Percentiles rank a stretch among this genome's conserved stretches.
Conservation (phyloP, 2,113 vertebrate species). For the Eurystomus gularis region DNA sequence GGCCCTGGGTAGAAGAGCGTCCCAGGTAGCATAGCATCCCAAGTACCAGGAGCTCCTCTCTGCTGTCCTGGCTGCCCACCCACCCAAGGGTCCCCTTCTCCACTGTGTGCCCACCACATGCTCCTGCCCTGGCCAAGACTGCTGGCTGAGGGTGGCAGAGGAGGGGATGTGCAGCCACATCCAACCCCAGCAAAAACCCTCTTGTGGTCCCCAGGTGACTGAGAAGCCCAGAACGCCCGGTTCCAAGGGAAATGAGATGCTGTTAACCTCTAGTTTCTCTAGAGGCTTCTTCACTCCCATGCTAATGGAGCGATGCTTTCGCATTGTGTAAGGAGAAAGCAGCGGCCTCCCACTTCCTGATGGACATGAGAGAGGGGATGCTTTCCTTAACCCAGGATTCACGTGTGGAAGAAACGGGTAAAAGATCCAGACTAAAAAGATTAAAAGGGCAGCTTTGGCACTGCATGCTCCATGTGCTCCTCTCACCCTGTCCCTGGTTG, state of each 20-base stretch:
- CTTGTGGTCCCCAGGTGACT: fast-evolving
- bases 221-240: background rate
- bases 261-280: fast-evolving
- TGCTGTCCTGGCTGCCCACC: background rate
- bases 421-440: background rate
- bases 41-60: fast-evolving
- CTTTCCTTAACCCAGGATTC: too few species aligned
- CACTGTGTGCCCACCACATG: fast-evolving
- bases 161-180: fast-evolving
- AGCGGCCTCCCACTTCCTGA: background rate
- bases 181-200: background rate
- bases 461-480: too few species aligned
- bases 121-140: fast-evolving
- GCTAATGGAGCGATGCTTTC: fast-evolving
- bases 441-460: too few species aligned
- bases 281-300: background rate
- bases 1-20: background rate
- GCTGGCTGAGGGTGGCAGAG: background rate
- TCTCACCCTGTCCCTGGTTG: too few species aligned
- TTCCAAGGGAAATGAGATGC: background rate
- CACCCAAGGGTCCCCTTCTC: fast-evolving
- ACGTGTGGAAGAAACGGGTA: background rate
- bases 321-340: background rate
- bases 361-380: background rate
- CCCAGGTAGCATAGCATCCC: too few species aligned